Evolutionary conservation across 1,140 invertebrate species (phyloP), one percentile per base, ranked within the genome.

Genomic region (Drosophila busckii): DNA sequence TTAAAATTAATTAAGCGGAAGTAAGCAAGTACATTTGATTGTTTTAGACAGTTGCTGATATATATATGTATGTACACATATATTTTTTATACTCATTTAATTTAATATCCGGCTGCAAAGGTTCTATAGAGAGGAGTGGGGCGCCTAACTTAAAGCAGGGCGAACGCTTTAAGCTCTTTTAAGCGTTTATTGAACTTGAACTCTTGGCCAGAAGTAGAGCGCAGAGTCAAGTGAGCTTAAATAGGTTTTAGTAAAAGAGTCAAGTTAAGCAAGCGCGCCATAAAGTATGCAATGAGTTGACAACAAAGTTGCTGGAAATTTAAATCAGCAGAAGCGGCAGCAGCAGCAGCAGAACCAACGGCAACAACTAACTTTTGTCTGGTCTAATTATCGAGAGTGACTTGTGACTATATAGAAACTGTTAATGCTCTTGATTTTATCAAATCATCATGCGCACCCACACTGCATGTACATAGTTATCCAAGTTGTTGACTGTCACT

Each of bases 1-100:
- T 78, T 71, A 59, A 78, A 78, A 80, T 78, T 78, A 78, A 78
- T 78, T 78, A 78, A 80, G 71, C 73, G 71, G 71, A 78, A 78
- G 67, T 66, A 59, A 78, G 67, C 71, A 63, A 80, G 67, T 67
- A 63, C 73, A 34, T 78, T 76, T 78, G 71, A 76, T 78, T 78
- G 71, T 80, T 78, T 78, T 78, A 80, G 71, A 78, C 71, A 78
- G 71, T 62, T 78, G n/a, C 58, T 55, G 62, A 62, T 59, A 59
- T 59, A 49, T 76, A 16, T 46, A 49, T 34, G 9, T 35, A 9
- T 42, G 13, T 9, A n/a, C n/a, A n/a, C n/a, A n/a, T n/a, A n/a
- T n/a, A n/a, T 42, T 49, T 56, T 56, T 62, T 52, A 56, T 56
- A 48, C 42, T 19, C 52, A 56, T 62, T 62, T 56, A 55, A 62